Percentiles rank a stretch among this genome's conserved stretches.
These are phyloP conservation scores for Orgyia antiqua DNA, from an alignment of 2,888 invertebrate species.

Conservation along the genomic window DNA sequence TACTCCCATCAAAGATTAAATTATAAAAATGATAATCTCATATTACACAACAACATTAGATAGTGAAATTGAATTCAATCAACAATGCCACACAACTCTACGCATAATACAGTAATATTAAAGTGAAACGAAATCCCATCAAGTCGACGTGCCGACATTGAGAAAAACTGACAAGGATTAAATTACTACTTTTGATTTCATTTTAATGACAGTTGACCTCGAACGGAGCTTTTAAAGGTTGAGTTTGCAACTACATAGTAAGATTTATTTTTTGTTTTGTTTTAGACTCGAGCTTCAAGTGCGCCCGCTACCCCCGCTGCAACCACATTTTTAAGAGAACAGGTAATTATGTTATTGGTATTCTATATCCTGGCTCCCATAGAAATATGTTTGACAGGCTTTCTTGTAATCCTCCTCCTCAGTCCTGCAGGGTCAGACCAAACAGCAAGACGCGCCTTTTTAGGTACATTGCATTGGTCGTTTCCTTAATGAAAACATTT, in stretches of 20 bases:
- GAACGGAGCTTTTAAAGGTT: slow-evolving; percentile 26
- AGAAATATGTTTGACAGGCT: no score
- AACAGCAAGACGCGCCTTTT: no score
- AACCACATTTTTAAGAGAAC: slow-evolving; percentile 50
- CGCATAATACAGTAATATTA: slow-evolving; percentile 24
- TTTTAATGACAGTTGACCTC: slow-evolving; percentile 51
- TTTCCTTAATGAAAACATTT: no score
- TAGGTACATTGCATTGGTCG: no score
- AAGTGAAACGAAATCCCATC: slow-evolving; percentile 40
- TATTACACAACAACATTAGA: slow-evolving; percentile 18
- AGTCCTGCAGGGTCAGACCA: no score
- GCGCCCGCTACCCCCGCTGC: slow-evolving; percentile 68
- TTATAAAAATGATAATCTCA: slow-evolving; percentile 12
- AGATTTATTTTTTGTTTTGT: slow-evolving; percentile 34
- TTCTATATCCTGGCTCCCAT: not conserved
- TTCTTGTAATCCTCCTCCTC: no score
- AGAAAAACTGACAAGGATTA: slow-evolving; percentile 46
- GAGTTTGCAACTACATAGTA: slow-evolving; percentile 27
- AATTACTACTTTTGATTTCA: slow-evolving; percentile 59
- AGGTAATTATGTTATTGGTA: slow-evolving; percentile 31
- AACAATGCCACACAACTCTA: slow-evolving; percentile 26
- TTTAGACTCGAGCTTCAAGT: slow-evolving; percentile 71
- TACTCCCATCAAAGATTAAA: slow-evolving; percentile 13
- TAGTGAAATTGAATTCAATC: slow-evolving; percentile 32
- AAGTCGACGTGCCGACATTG: slow-evolving; percentile 27